These are phyloP conservation scores for Zaprionus lachaisei DNA, from an alignment of 1,140 invertebrate species.

Conservation along the genomic window DNA sequence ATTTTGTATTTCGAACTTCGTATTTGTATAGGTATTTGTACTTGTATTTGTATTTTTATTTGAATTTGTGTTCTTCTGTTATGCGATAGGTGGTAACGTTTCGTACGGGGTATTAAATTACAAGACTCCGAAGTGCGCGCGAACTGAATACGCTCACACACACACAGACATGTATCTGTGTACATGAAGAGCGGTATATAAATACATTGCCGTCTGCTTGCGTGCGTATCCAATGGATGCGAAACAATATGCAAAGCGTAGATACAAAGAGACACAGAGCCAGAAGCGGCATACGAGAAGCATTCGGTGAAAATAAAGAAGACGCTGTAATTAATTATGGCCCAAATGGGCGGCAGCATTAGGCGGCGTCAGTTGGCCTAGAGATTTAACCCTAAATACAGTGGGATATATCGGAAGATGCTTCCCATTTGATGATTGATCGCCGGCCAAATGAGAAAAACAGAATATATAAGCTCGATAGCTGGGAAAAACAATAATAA, in stretches of 20 bases:
- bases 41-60: conserved; percentile 45
- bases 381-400: conserved; percentile 18
- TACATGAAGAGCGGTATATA: conserved; percentile 61
- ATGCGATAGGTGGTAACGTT: conserved; percentile 79
- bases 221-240: conserved; percentile 78
- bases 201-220: conserved; percentile 70
- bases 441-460: conserved; percentile 10
- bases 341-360: conserved; percentile 27
- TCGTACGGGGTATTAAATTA: conserved; percentile 79
- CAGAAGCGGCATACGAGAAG: conserved; percentile 13
- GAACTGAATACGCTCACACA: conserved; percentile 69
- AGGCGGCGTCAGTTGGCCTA: conserved; percentile 26
- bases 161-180: conserved; percentile 27
- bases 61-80: conserved; percentile 59
- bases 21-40: conserved; percentile 19
- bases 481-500: not conserved
- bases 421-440: conserved; percentile 42
- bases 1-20: conserved; percentile 46
- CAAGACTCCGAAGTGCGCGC: conserved; percentile 81
- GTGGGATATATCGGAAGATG: conserved; percentile 16
- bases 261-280: conserved; percentile 42
- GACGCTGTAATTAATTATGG: conserved; percentile 75
- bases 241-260: conserved; percentile 74
- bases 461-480: not conserved
- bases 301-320: conserved; percentile 41